These are phyloP conservation scores for Cyaniris semiargus DNA, from an alignment of 2,888 invertebrate genomes.

Conservation along the genomic window DNA sequence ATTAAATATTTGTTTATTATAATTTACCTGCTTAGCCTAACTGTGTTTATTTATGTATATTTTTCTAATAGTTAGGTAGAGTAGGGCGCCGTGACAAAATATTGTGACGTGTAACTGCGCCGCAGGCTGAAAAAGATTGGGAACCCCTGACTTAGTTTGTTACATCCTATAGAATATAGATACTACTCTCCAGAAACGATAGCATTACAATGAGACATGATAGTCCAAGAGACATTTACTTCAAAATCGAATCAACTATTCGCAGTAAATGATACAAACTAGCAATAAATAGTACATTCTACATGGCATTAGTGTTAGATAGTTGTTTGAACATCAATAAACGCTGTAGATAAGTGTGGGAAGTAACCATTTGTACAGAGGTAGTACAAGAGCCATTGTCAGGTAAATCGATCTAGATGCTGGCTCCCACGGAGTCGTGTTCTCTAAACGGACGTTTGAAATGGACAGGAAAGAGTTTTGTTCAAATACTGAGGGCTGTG, in stretches of 20 bases:
- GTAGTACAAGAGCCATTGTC: conserved; percentile 29
- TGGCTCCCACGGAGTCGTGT: conserved; percentile 24
- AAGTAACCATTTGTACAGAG: conserved; percentile 39
- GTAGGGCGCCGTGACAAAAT: no score
- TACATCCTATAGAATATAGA: not conserved
- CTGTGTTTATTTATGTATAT: no score
- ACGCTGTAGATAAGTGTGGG: conserved; percentile 41
- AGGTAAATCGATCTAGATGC: conserved; percentile 22
- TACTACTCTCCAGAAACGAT: not conserved
- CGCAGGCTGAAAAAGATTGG: no score
- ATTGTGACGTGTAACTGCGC: no score
- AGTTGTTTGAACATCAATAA: conserved; percentile 47
- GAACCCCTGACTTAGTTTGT: no score
- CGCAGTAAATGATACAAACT: conserved; percentile 12
- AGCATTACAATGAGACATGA: not conserved
- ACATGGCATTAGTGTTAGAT: conserved; percentile 43
- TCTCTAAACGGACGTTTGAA: conserved; percentile 9
- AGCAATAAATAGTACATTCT: conserved; percentile 43
- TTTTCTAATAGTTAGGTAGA: no score
- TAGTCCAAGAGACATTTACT: not conserved
- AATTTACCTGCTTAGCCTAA: no score
- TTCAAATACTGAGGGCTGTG: not conserved
- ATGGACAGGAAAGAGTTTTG: not conserved
- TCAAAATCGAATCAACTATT: not conserved
- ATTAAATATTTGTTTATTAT: no score